Evolutionary conservation across 2,797 vertebrate species (phyloP), one percentile per base, ranked within the genome.

Genomic region (Schizothorax lantsangensis): DNA sequence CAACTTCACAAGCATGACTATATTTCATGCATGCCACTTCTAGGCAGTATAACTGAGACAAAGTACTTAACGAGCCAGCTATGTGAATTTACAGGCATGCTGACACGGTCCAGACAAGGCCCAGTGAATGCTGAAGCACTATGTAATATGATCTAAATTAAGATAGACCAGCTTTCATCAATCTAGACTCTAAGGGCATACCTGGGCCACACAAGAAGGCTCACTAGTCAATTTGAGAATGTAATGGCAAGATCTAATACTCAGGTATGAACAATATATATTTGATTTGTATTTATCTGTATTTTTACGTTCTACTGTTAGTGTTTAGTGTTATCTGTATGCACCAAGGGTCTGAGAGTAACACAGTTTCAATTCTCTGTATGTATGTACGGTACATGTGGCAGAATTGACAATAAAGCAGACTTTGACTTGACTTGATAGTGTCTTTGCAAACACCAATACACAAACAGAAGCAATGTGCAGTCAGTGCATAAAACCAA

Each of bases 31-130:
- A 68, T 62, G 47, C 49, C 30, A 7, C 30, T 52, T 79, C 36
- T 62, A 52, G 72, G 40, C 30, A 49, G 59, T 23, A 38, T 62
- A 30, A 40, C 30, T 5, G 45, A 74, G 79, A 79, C 73, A 73
- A 59, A 43, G 47, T 26, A 59, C 72, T 75, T 45, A 81, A 81
- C 17, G 2, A 57, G 40, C 23, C 72, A 5, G 64, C 23, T 49
- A 10, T 68, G 43, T 71, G 14, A 52, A 78, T 49, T 59, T 52
- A 85, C 40, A 66, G 19, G n/a, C 74, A 80, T 14, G 21, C 38
- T 75, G 83, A 83, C 73, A 59, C 10, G 14, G 33, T 79, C 78
- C 81, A 87, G 15, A 81, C 17, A 73, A 57, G 71, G 26, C 38
- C 68, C 26, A 40, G 11, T 43, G 38, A 85, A 71, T 14, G 11